Base-by-base conservation (phyloP, 2,888 invertebrate species). In the Omphaloscelis lunosa region DNA sequence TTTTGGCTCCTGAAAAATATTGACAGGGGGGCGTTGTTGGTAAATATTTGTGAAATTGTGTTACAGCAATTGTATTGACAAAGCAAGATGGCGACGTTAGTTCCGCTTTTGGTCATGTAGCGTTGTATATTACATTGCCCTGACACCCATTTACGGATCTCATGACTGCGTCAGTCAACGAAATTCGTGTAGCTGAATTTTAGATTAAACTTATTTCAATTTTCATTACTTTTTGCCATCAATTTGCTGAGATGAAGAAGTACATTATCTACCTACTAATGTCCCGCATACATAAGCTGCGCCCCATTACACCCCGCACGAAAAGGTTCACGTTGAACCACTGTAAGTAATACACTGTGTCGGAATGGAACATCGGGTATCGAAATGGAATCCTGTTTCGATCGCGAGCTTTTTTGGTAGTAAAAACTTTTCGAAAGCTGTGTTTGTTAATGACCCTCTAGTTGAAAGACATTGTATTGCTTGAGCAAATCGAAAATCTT, bases 351-450 rank as follows among this genome's bases (percentile, higher is more conserved):
- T 48, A 29, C 1, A 34, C 61, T 70, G 34, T 61, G 61, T 23
- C 39, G 17, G 15, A 51, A 86, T n/a, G 20, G 20, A 59, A 87
- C 88, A 85, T 83, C 77, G 77, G 83, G 84, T 73, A 87, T 83
- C 67, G 77, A 89, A 91, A 91, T 90, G 73, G 78, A 90, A 90
- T 91, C 88, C 83, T 82, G 86, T 89, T 84, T 90, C 86, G 51
- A 87, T 83, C 77, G 72, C 81, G 67, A 76, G 85, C 74, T 79
- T 83, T 83, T 88, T 85, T 75, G 68, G 59, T 77, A 59, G 61
- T 75, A 68, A 51, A 83, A 78, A 84, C 70, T 79, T 83, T 70
- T 66, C 58, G 74, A 80, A 82, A 71, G 74, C 79, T 80, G 62
- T 79, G 59, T 78, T 82, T 76, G 75, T 79, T 79, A 86, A 78